Conservation (phyloP, 2,797 vertebrate species). For the Leuciscus waleckii region DNA sequence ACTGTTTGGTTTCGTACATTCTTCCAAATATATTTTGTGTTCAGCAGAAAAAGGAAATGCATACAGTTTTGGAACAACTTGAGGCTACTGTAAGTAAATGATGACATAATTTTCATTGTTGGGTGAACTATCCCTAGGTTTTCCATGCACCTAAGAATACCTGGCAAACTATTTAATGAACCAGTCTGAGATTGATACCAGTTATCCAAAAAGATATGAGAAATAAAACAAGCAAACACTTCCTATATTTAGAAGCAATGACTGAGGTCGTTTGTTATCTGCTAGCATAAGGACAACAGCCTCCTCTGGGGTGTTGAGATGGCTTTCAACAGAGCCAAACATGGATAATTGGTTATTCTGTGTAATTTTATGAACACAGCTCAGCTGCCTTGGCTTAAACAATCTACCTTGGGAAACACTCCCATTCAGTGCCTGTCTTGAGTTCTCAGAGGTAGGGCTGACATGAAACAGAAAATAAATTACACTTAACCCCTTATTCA, state of each 20-base stretch:
- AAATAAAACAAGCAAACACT: neutral
- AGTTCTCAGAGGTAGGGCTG: slow-evolving; percentile 65
- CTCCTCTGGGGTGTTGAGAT: slow-evolving; percentile 73
- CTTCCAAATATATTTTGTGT: too few species aligned
- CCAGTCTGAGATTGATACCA: neutral
- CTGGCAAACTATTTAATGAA: neutral
- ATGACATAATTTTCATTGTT: too few species aligned
- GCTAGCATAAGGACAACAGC: slow-evolving; percentile 76
- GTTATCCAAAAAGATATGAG: neutral
- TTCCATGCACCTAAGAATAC: neutral
- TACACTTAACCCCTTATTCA: slow-evolving; percentile 61
- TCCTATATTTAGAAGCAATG: slow-evolving; percentile 76
- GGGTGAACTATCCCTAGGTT: neutral
- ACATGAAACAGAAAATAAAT: slow-evolving; percentile 64
- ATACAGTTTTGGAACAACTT: too few species aligned
- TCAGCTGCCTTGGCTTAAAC: slow-evolving; percentile 80
- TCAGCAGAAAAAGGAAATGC: too few species aligned
- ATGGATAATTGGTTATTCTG: slow-evolving; percentile 84
- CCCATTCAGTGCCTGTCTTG: slow-evolving; percentile 40
- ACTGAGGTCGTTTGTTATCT: slow-evolving; percentile 72
- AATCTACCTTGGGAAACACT: slow-evolving; percentile 79
- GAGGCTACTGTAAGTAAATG: too few species aligned
- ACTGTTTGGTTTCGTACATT: too few species aligned
- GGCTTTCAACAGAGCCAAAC: slow-evolving; percentile 75
- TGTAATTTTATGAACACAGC: slow-evolving; percentile 81